Conservation (phyloP, 2,888 invertebrate genomes). For the Rotaria magnacalcarata region DNA sequence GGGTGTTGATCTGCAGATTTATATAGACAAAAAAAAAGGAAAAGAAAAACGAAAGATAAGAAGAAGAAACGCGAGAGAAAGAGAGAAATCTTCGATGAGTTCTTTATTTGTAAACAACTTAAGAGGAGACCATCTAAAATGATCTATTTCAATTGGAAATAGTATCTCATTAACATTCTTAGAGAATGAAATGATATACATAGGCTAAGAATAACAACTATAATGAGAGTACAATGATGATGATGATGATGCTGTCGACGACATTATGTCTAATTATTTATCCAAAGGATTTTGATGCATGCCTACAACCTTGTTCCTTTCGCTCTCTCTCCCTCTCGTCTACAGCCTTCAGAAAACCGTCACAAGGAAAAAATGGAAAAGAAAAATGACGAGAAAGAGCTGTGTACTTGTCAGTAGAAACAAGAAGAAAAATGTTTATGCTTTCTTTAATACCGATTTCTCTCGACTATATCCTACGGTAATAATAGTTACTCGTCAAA, state of each 20-base stretch:
- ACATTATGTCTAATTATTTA: not conserved
- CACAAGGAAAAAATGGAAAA: not conserved
- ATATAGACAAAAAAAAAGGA: too few relatives aligned
- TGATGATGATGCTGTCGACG: not conserved
- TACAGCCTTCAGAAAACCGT: not conserved
- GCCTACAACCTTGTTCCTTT: constrained; percentile 16
- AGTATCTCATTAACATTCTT: not conserved
- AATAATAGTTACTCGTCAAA: not conserved
- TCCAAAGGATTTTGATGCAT: constrained; percentile 13
- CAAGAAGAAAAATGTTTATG: not conserved
- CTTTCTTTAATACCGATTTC: not conserved
- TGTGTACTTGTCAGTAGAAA: not conserved
- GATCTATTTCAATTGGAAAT: not conserved
- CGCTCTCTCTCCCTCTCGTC: not conserved
- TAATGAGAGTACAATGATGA: not conserved
- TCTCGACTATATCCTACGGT: not conserved
- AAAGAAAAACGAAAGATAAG: too few relatives aligned
- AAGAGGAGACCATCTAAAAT: not conserved
- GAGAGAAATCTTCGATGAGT: too few relatives aligned
- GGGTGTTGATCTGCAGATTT: not conserved
- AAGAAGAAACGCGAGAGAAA: too few relatives aligned
- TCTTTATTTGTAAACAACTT: not conserved
- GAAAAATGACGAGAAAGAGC: not conserved
- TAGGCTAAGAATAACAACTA: not conserved
- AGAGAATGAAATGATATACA: not conserved